Evolutionary conservation across 1,140 invertebrate genomes (phyloP), one percentile per base, ranked within the genome.

Genomic region (Tetramorium parvispinum): DNA sequence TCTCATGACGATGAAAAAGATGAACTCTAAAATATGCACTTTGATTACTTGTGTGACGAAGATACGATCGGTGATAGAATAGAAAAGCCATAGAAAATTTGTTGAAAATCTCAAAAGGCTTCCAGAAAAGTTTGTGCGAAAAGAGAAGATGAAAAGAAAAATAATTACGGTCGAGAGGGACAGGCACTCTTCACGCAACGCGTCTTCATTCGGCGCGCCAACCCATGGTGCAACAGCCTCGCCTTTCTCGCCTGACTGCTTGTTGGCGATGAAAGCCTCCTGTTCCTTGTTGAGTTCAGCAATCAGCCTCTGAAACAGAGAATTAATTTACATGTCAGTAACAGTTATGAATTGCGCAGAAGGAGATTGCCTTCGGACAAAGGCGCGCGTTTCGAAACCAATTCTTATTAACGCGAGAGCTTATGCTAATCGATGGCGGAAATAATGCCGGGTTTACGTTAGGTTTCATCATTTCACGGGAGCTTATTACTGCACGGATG

Each of bases 231-330:
- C 97, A 40, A 98, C 97, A 18, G 98, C 97, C 57, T 98, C 97
- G 70, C 97, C 97, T 46, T 96, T 96, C 78, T 96, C 96, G 92
- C 96, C 96, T 7, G 76, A 96, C 96, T 91, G 97, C 96, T 96
- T 99, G 97, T 97, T 97, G 92, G 98, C 98, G 87, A 99, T 97
- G 95, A 99, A 99, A 70, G 98, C 98, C 91, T 99, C 98, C 95
- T 99, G 99, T 94, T 99, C 99, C 94, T 98, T 98, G 94, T 98
- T 99, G 94, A 99, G 98, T 92, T 99, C 98, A 73, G 98, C 98
- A 90, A 99, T 96, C 93, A 99, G 97, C 94, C 98, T 98, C 98
- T 99, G 96, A 91, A 96, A 93, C 32, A 32, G 6, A 87, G 5
- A 88, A 86, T 92, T 83, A 88, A 90, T 86, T 76, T n/a, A 16